phyloP scores from a whole-genome alignment of 1,140 invertebrate genomes.

The Heterodera carotae region DNA sequence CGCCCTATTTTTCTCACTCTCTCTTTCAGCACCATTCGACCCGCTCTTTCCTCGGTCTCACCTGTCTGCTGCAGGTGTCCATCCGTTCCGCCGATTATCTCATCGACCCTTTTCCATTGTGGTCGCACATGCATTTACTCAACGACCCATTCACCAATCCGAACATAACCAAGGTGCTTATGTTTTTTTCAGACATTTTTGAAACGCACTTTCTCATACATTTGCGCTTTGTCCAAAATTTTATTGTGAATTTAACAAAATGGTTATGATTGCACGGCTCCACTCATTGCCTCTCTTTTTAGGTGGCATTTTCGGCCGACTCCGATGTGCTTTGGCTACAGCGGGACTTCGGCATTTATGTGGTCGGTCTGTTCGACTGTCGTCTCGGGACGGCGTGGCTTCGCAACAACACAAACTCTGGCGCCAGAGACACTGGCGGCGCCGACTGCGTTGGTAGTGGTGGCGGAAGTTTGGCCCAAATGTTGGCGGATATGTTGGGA shows the following conservation, averaged over 20 bases:
- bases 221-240: too few species aligned
- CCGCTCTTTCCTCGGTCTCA: slow-evolving; percentile 71
- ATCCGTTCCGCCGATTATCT: slow-evolving; percentile 83
- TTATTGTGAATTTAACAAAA: too few species aligned
- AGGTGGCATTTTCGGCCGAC: slow-evolving; percentile 79
- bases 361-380: slow-evolving; percentile 94
- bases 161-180: slow-evolving; percentile 74
- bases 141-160: slow-evolving; percentile 91
- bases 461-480: slow-evolving; percentile 75
- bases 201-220: background rate
- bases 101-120: slow-evolving; percentile 81
- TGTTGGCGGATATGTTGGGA: slow-evolving; percentile 79
- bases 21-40: slow-evolving; percentile 43
- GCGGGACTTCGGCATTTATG: slow-evolving; percentile 87
- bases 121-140: slow-evolving; percentile 79
- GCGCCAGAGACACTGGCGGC: too few species aligned
- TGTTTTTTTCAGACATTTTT: slow-evolving; percentile 8
- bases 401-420: background rate
- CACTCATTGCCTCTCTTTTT: too few species aligned
- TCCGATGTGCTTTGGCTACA: slow-evolving; percentile 90
- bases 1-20: too few species aligned
- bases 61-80: slow-evolving; percentile 92
- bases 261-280: too few species aligned
- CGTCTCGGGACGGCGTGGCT: background rate
- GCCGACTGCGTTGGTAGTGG: slow-evolving; percentile 74